Evolutionary conservation across 1,140 invertebrate species (phyloP).

Genomic region (Dendroctonus ponderosae): DNA sequence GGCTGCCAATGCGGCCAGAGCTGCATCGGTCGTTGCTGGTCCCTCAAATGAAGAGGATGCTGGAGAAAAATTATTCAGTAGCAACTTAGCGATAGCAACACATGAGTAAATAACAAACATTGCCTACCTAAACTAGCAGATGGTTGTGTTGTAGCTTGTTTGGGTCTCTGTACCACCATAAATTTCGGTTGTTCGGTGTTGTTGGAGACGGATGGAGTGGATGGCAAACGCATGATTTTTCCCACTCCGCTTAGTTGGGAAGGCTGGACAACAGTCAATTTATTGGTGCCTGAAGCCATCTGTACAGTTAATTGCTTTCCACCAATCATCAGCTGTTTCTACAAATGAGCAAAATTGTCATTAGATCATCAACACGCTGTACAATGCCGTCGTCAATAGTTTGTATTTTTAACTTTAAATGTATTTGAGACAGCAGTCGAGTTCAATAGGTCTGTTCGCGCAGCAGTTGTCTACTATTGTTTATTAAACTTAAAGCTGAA

Average conservation of each 20-base stretch:
- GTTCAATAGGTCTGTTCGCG: no score
- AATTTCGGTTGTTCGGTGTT: slow-evolving; percentile 52
- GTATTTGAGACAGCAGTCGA: no score
- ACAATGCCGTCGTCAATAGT: no score
- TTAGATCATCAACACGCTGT: no score
- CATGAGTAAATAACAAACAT: not conserved
- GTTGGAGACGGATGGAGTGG: slow-evolving; percentile 41
- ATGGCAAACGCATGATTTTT: slow-evolving; percentile 51
- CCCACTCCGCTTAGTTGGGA: slow-evolving; percentile 38
- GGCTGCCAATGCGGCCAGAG: slow-evolving; percentile 63
- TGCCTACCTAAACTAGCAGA: slow-evolving; percentile 54
- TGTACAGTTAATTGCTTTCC: slow-evolving; percentile 69
- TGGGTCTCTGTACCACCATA: slow-evolving; percentile 54
- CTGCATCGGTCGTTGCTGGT: slow-evolving; percentile 64
- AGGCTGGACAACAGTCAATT: slow-evolving; percentile 48
- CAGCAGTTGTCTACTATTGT: no score
- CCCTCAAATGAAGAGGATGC: slow-evolving; percentile 58
- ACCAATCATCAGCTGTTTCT: slow-evolving; percentile 64
- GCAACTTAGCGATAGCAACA: not conserved
- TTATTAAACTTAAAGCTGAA: no score
- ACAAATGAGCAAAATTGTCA: slow-evolving; percentile 5
- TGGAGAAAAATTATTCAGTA: slow-evolving; percentile 29
- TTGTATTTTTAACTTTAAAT: no score
- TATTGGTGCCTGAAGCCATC: slow-evolving; percentile 47
- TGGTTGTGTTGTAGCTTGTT: slow-evolving; percentile 60